These are phyloP conservation scores for Poeciliopsis prolifica DNA, from an alignment of 2,113 vertebrate species.

Conservation along the genomic window DNA sequence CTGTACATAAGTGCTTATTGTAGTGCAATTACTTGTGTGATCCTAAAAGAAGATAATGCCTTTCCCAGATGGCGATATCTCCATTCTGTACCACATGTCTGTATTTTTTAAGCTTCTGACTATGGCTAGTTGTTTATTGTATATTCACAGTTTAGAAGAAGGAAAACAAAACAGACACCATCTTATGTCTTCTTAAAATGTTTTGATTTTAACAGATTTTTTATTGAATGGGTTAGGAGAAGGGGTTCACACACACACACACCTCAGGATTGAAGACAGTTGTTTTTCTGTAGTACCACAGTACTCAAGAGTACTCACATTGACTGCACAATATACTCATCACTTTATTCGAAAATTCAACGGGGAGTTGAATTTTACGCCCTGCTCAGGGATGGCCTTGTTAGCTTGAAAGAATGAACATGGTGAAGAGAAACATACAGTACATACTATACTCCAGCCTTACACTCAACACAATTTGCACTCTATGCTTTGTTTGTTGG, in stretches of 20 bases:
- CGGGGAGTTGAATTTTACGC: constrained; percentile 80
- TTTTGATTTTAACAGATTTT: constrained; percentile 33
- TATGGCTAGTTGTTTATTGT: constrained; percentile 72
- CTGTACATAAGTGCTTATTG: constrained; percentile 84
- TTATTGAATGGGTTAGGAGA: constrained; percentile 65
- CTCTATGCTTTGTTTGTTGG: constrained; percentile 69
- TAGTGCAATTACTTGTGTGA: constrained; percentile 82
- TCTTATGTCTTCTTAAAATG: constrained; percentile 72
- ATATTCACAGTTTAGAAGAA: constrained; percentile 65
- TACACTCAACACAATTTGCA: constrained; percentile 82
- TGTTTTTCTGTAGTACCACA: constrained; percentile 73
- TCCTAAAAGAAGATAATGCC: constrained; percentile 77
- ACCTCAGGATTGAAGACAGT: constrained; percentile 85
- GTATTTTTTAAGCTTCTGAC: constrained; percentile 77
- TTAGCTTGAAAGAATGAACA: constrained; percentile 85
- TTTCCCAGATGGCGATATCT: constrained; percentile 80
- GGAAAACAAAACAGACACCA: constrained; percentile 58
- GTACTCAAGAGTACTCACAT: constrained; percentile 78
- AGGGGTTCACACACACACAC: constrained; percentile 73
- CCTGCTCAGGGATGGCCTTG: constrained; percentile 86
- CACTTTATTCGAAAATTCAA: constrained; percentile 86
- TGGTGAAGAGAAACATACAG: constrained; percentile 73
- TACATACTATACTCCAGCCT: constrained; percentile 75
- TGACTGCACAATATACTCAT: constrained; percentile 87
- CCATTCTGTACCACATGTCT: constrained; percentile 80